A percentile compares a stretch with the other conserved stretches of the same genome.
Conservation (phyloP, 2,888 invertebrate genomes). For the Cataglyphis cursor region DNA sequence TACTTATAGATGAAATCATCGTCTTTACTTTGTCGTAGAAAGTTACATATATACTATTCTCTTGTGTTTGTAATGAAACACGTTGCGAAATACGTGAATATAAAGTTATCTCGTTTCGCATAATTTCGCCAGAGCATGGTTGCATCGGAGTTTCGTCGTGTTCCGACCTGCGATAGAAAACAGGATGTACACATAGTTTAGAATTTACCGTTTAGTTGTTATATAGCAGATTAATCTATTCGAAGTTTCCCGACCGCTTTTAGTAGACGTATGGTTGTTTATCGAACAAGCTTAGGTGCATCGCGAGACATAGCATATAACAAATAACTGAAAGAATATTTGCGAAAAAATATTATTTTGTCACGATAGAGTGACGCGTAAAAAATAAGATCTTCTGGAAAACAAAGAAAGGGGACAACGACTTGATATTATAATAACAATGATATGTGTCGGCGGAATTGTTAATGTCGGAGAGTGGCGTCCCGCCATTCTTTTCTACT, state of each 20-base stretch:
- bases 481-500: conserved; percentile 54
- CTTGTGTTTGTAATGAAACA: conserved; percentile 19
- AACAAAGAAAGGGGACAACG: not conserved
- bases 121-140: conserved; percentile 25
- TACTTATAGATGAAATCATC: conserved; percentile 11
- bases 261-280: conserved; percentile 2
- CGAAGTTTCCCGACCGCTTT: conserved; percentile 25
- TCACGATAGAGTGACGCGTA: not conserved
- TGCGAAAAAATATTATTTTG: not conserved
- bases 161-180: conserved; percentile 33
- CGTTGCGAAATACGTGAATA: conserved; percentile 23
- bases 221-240: conserved; percentile 32
- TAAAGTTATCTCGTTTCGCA: conserved; percentile 50
- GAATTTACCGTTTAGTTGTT: conserved; percentile 34
- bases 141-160: conserved; percentile 34
- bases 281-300: not conserved
- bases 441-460: conserved; percentile 52
- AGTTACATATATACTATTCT: conserved; percentile 23
- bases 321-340: not conserved
- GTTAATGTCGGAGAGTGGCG: conserved; percentile 61
- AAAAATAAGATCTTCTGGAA: not conserved
- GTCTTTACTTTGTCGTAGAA: conserved; percentile 19
- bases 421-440: conserved; percentile 44
- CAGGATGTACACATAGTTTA: conserved; percentile 26
- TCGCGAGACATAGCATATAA: not conserved